These are phyloP conservation scores for Epinotia brunnichana DNA, from an alignment of 2,888 invertebrate species.

Conservation along the genomic window DNA sequence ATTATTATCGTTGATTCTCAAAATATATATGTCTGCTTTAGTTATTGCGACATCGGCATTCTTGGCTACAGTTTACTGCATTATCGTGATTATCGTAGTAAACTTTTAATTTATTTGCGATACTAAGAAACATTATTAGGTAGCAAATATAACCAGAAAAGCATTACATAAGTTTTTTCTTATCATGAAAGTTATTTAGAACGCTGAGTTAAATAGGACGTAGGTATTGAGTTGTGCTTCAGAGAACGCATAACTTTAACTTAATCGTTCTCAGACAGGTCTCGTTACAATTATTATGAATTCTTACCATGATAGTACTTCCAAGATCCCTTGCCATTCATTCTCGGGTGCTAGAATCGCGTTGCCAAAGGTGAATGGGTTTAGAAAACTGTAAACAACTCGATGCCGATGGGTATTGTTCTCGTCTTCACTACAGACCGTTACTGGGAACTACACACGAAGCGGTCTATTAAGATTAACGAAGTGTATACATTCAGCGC, in stretches of 20 bases:
- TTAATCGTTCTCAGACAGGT: conserved; percentile 10
- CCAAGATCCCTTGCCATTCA: conserved; percentile 6
- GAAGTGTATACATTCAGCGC: conserved; percentile 3
- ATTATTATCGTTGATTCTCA: background rate
- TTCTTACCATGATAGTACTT: background rate
- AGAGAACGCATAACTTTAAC: conserved; percentile 11
- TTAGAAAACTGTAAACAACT: conserved; percentile 30
- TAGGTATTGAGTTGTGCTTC: background rate
- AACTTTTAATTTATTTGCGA: too few species aligned
- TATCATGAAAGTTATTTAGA: too few species aligned
- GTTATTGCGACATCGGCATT: background rate
- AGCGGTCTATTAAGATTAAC: conserved; percentile 1
- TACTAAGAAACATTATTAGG: too few species aligned
- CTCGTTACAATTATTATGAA: conserved; percentile 1
- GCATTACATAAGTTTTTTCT: too few species aligned
- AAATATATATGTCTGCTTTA: background rate
- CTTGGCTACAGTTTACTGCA: background rate
- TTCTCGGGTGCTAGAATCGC: conserved; percentile 26
- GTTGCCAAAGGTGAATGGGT: conserved; percentile 28
- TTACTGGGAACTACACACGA: conserved; percentile 22
- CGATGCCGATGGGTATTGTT: conserved; percentile 25
- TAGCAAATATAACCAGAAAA: too few species aligned
- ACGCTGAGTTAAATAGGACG: background rate
- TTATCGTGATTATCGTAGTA: background rate
- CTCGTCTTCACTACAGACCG: conserved; percentile 15